Evolutionary conservation across 2,113 vertebrate species (phyloP).

Genomic region (Anser cygnoides): DNA sequence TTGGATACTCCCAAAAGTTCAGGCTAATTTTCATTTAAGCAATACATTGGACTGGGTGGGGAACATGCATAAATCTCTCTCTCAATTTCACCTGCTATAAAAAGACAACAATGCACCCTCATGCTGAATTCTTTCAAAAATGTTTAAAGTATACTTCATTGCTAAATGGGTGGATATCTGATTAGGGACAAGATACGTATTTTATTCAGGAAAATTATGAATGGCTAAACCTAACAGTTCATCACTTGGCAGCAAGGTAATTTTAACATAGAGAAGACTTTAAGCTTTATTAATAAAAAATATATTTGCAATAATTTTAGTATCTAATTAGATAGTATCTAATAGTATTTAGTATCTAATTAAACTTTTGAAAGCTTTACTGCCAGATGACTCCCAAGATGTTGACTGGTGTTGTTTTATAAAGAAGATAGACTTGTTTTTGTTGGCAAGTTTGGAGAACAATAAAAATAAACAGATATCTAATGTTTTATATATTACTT

Average conservation of each 20-base stretch:
- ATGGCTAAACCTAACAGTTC: background rate
- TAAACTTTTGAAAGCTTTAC: background rate
- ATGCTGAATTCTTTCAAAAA: background rate
- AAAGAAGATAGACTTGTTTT: background rate
- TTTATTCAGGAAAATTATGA: background rate
- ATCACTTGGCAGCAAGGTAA: background rate
- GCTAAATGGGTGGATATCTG: background rate
- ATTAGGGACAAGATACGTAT: background rate
- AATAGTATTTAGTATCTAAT: background rate
- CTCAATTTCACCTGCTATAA: background rate
- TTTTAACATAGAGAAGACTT: background rate
- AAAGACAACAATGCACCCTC: background rate
- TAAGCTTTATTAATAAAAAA: background rate
- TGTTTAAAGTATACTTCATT: background rate
- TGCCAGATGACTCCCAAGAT: background rate
- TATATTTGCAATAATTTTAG: background rate
- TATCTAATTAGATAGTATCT: background rate
- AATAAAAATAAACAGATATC: background rate
- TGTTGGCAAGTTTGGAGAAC: background rate
- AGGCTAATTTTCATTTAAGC: background rate
- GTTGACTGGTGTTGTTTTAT: background rate
- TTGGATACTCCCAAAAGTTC: background rate
- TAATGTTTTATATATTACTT: background rate
- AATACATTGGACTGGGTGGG: background rate
- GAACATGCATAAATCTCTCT: background rate